Evolutionary conservation across 2,888 invertebrate species (phyloP), one percentile per base, ranked within the genome.

Genomic region (Hypena proboscidalis): DNA sequence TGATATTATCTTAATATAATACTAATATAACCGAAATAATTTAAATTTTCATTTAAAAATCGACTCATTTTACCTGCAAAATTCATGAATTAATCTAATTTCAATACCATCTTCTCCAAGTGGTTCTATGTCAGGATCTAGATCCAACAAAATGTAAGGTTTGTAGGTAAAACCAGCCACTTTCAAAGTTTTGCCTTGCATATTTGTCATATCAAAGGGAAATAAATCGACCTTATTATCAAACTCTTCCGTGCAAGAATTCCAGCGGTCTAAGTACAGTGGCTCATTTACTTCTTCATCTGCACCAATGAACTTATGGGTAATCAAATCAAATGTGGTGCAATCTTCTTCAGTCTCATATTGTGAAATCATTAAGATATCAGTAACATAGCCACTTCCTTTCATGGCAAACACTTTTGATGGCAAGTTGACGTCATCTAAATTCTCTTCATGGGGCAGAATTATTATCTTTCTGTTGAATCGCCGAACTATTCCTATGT

Each of bases 141-240:
- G 52, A 66, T 90, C 82, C 39, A 91, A 64, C 35, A 93, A 77
- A n/a, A 82, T 81, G 61, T 93, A 94, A 0, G 94, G 94, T 59
- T 92, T 91, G 61, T 94, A 94, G 20, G 85, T 89, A 67, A 94
- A 93, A 41, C 91, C 88, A 5, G 93, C 92, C 14, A 92, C 82
- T 67, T 77, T 91, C 3, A 93, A 58, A 0, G 57, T 63, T 74
- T 87, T 92, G 0, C 92, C 92, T 25, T 82, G 48, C 42, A 92
- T 70, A 57, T 92, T 80, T 0, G 58, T 58, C 55, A 92, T 72
- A 51, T 92, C 83, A 56, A 92, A 85, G 3, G 92, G 91, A 72
- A 92, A 92, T 19, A 92, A 62, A 67, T 87, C 74, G 2, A 47
- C 63, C 35, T 76, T 67, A 2, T 62, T 63, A 39, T 69, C 58